Evolutionary conservation across 2,797 vertebrate species (phyloP).

Genomic region (Hybognathus amarus): DNA sequence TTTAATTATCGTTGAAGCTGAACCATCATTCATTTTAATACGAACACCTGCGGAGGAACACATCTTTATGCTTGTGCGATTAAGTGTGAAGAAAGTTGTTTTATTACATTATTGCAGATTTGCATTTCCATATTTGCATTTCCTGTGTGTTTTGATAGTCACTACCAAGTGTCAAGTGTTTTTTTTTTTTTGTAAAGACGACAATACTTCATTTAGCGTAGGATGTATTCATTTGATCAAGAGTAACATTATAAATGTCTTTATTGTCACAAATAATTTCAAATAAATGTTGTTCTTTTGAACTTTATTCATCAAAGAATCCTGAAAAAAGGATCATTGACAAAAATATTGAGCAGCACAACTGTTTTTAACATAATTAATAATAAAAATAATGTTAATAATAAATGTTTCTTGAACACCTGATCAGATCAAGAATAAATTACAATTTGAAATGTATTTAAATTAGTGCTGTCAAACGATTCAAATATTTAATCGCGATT

Average conservation of each 20-base stretch:
- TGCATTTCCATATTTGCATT: not conserved
- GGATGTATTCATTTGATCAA: not conserved
- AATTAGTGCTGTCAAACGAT: too few species aligned
- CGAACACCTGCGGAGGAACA: not conserved
- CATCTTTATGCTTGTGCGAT: not conserved
- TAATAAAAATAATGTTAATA: too few species aligned
- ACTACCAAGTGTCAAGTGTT: too few species aligned
- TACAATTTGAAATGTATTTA: too few species aligned
- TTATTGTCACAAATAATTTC: not conserved
- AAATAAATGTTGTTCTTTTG: not conserved
- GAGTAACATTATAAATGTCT: not conserved
- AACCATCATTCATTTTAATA: conserved; percentile 4
- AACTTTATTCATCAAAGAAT: too few species aligned
- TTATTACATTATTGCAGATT: not conserved
- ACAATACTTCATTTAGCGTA: not conserved
- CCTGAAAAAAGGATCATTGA: too few species aligned
- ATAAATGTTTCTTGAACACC: too few species aligned
- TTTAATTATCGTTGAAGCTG: conserved; percentile 1
- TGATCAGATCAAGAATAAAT: not conserved
- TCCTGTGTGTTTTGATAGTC: not conserved
- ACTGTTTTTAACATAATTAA: too few species aligned
- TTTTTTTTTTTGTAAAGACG: not conserved
- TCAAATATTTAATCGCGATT: too few species aligned
- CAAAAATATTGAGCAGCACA: too few species aligned
- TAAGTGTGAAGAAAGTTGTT: not conserved